Conservation (phyloP, 1,140 invertebrate species). For the Hyles vespertilio region DNA sequence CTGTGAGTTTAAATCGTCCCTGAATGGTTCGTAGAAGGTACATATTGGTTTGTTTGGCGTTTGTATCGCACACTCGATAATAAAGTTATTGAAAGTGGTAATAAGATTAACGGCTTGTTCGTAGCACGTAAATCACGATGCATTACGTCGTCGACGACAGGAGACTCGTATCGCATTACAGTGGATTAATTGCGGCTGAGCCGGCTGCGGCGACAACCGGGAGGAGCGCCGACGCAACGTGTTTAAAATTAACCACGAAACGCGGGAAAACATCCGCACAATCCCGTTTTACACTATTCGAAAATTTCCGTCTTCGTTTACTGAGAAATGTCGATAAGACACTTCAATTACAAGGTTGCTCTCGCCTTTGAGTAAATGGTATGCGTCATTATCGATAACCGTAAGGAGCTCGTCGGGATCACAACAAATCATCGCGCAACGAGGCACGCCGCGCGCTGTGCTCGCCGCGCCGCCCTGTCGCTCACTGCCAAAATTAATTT, state of each 20-base stretch:
- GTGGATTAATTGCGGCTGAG: slow-evolving; percentile 62
- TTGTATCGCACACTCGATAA: slow-evolving; percentile 43
- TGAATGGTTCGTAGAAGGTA: slow-evolving; percentile 38
- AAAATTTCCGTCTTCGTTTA: too few relatives aligned
- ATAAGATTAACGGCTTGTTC: slow-evolving; percentile 69
- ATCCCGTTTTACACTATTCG: background rate
- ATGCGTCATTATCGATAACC: slow-evolving; percentile 57
- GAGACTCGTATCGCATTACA: slow-evolving; percentile 60
- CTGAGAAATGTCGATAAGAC: too few relatives aligned
- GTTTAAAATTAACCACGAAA: slow-evolving; percentile 7
- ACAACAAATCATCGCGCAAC: slow-evolving; percentile 51
- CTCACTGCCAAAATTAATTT: slow-evolving; percentile 65
- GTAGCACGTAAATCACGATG: slow-evolving; percentile 64
- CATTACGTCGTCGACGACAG: slow-evolving; percentile 64
- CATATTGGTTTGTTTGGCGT: slow-evolving; percentile 38
- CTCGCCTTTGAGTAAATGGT: slow-evolving; percentile 53
- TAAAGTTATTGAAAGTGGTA: slow-evolving; percentile 73
- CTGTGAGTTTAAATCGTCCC: slow-evolving; percentile 34
- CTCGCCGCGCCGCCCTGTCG: slow-evolving; percentile 43
- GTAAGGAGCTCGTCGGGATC: slow-evolving; percentile 46
- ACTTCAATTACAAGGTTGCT: slow-evolving; percentile 6
- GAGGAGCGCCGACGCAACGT: slow-evolving; percentile 24
- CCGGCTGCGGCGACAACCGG: slow-evolving; percentile 39
- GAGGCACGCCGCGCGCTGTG: slow-evolving; percentile 14
- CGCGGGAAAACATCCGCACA: background rate